Evolutionary conservation across 2,888 invertebrate genomes (phyloP).

Genomic region (Pollenia labialis): DNA sequence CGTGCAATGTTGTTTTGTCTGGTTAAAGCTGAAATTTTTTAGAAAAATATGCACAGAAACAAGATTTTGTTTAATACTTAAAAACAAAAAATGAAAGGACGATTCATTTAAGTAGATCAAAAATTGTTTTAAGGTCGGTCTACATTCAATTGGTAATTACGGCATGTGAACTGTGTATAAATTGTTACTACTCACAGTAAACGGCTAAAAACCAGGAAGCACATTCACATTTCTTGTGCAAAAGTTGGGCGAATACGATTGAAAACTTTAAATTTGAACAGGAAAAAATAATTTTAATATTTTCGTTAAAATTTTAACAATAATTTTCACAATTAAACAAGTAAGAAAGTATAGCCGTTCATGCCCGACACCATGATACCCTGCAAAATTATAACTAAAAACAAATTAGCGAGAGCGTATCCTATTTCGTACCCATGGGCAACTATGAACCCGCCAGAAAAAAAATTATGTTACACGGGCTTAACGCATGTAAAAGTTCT

Average conservation of each 20-base stretch:
- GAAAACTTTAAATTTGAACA: too few relatives aligned
- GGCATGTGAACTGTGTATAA: neutral
- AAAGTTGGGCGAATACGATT: neutral
- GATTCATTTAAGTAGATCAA: slow-evolving; percentile 9
- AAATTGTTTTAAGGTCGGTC: slow-evolving; percentile 10
- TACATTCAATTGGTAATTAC: neutral
- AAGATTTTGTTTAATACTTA: neutral
- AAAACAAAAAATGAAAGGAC: slow-evolving; percentile 49
- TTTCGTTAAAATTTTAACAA: too few relatives aligned
- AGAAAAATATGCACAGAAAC: slow-evolving; percentile 6
- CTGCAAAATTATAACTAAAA: too few relatives aligned
- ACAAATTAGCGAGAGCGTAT: too few relatives aligned
- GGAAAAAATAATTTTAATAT: too few relatives aligned
- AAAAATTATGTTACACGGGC: too few relatives aligned
- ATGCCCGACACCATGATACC: too few relatives aligned
- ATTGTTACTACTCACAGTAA: neutral
- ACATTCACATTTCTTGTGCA: neutral
- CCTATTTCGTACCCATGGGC: too few relatives aligned
- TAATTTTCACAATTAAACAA: too few relatives aligned
- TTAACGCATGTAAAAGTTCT: too few relatives aligned
- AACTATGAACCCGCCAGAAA: too few relatives aligned
- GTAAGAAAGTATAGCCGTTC: too few relatives aligned
- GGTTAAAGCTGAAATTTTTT: slow-evolving; percentile 22
- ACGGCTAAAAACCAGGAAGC: slow-evolving; percentile 1
- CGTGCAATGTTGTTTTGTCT: neutral